Evolutionary conservation across 2,113 vertebrate species (phyloP), one percentile per base, ranked within the genome.

Genomic region (Sitta europaea): DNA sequence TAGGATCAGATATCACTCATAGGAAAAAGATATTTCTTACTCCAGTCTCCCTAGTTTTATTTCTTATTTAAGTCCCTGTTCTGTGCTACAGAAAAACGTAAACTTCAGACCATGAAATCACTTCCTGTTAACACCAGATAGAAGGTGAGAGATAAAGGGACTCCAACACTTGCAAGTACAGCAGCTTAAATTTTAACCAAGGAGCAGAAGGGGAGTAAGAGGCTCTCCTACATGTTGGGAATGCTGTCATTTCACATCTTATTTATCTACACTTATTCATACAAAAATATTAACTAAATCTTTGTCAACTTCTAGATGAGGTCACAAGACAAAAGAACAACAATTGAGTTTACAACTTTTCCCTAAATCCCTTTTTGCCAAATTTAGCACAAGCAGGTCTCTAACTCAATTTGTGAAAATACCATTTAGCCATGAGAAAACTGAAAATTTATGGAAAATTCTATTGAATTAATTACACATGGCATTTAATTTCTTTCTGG

Each of bases 391-490:
- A 90, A 83, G 15, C 14, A 50, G 21, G 2, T 76, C 29, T 24
- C 54, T 86, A 80, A 88, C 16, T 92, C 25, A 74, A 12, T 94
- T 94, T 86, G 28, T 57, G 36, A 93, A 93, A 94, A 86, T 67
- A 29, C 4, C 43, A 55, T 25, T 88, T 79, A 86, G 19, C 42
- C 79, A 61, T 35, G 10, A 48, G 57, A 91, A 91, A 94, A 84
- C 9, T 20, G 22, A 68, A 57, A 21, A 3, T 10, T 17, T 88
- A 93, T 77, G 33, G 13, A 83, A 95, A 94, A 72, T 50, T 75
- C 25, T 42, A 31, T 47, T 89, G 18, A 67, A 75, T 80, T 73
- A 80, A 76, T 77, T 92, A 36, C 15, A 53, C 12, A 47, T 27
- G 17, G 13, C 45, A 9, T 40, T 28, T 77, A 65, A 75, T 75